These are phyloP conservation scores for Mungos mungo DNA, from an alignment of 2,113 vertebrate species.

Conservation along the genomic window DNA sequence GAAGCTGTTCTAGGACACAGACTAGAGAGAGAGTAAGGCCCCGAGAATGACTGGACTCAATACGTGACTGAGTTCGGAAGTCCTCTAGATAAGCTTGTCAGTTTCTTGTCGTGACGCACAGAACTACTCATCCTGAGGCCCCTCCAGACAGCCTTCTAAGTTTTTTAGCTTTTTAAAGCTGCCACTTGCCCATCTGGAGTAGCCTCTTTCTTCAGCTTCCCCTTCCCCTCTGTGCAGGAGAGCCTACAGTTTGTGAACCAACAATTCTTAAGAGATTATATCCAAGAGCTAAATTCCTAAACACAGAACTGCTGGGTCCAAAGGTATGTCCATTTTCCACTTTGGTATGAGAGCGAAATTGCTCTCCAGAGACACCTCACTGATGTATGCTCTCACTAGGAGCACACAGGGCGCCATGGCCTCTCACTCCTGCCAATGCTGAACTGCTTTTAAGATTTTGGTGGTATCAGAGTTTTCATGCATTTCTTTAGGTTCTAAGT, in stretches of 20 bases:
- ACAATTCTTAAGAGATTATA: background rate
- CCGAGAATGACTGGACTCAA: too few relatives aligned
- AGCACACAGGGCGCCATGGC: fast-evolving
- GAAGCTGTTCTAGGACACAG: background rate
- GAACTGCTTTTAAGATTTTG: background rate
- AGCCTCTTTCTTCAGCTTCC: background rate
- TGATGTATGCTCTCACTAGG: background rate
- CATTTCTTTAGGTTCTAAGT: background rate
- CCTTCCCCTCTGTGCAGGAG: background rate
- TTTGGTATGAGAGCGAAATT: background rate
- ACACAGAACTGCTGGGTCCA: background rate
- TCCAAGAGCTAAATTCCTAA: background rate
- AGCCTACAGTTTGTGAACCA: background rate
- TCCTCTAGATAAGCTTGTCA: background rate
- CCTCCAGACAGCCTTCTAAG: background rate
- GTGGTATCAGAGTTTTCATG: background rate
- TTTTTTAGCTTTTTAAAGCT: background rate
- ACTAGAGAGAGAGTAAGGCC: background rate
- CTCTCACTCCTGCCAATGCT: background rate
- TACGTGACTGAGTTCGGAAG: background rate
- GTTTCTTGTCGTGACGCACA: background rate
- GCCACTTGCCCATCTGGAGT: background rate
- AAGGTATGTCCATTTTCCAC: too few relatives aligned
- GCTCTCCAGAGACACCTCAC: background rate
- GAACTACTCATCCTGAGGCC: background rate